Base-by-base conservation (phyloP, 2,113 vertebrate genomes). In the Pterocles burchelli region DNA sequence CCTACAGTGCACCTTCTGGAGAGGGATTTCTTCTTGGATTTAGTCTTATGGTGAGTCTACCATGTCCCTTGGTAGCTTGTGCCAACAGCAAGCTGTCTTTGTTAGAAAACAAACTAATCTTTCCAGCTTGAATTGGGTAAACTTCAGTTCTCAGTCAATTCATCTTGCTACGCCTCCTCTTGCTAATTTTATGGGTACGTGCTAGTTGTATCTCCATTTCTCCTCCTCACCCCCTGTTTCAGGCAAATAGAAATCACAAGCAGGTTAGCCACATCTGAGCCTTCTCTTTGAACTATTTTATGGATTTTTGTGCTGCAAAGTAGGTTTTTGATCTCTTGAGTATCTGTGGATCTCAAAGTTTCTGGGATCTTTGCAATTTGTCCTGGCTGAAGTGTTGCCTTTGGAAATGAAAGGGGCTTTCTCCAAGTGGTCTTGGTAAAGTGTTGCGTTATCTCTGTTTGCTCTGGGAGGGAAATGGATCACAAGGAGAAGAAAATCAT, bases 181-280 rank as follows among this genome's bases (percentile, higher is more conserved):
- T 83, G 17, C 6, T 66, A 48, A 33, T 34, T 71, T 66, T 33
- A 21, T 17, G 26, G 4, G 9, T 76, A 7, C 19, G 4, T 46
- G 4, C 21, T 19, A 41, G 14, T 68, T 10, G 17, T 63, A 28
- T 31, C 43, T 52, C 13, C 55, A 13, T 58, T n/a, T 33, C 18
- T 70, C 4, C 11, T 74, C 6, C 31, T 5, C 5, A 6, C 4
- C 20, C 5, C 10, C 7, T 1, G 0, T 61, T 49, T 77, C 46
- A 70, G 73, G 33, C 26, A 77, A 66, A 70, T 26, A 66, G 67
- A 78, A 33, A 8, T 17, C 12, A 16, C 13, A 61, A 49, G 20
- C 13, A 48, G 63, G 26, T 78, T 58, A 67, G 46, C 15, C 36
- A 41, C 52, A 15, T 67, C n/a, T 8, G 9, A 77, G 10, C 17